Evolutionary conservation across 2,797 vertebrate genomes (phyloP).

Genomic region (Pristis pectinata): DNA sequence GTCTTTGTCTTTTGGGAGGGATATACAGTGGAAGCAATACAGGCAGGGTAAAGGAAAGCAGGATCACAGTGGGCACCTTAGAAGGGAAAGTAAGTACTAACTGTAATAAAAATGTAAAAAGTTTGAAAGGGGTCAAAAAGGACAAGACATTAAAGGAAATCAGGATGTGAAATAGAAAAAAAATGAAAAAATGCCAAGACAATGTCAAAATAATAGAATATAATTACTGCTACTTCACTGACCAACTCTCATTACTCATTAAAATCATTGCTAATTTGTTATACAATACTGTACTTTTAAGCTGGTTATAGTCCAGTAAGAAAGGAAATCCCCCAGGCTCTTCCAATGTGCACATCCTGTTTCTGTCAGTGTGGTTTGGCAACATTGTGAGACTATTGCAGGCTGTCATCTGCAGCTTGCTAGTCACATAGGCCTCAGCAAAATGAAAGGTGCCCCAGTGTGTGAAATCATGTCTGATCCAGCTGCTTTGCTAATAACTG

Average conservation of each 20-base stretch:
- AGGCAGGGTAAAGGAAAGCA: neutral
- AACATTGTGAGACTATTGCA: neutral
- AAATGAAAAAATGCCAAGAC: neutral
- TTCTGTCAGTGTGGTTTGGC: neutral
- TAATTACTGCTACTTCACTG: neutral
- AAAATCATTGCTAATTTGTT: conserved; percentile 6
- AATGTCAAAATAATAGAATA: neutral
- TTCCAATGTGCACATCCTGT: conserved; percentile 26
- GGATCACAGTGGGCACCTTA: neutral
- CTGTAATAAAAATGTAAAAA: neutral
- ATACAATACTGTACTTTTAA: conserved; percentile 17
- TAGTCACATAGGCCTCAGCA: neutral
- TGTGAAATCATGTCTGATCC: conserved; percentile 49
- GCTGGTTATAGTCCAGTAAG: neutral
- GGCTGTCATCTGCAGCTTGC: conserved; percentile 19
- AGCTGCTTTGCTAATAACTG: conserved; percentile 52
- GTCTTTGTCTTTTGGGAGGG: no score
- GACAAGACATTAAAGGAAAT: neutral
- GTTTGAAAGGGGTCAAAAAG: neutral
- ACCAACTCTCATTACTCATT: neutral
- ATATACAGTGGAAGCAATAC: neutral
- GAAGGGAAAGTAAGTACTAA: neutral
- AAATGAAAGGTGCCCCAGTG: conserved; percentile 51
- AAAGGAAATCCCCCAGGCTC: conserved; percentile 21
- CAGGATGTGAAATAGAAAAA: neutral